Evolutionary conservation across 2,113 vertebrate species (phyloP).

Genomic region (Pituophis catenifer): DNA sequence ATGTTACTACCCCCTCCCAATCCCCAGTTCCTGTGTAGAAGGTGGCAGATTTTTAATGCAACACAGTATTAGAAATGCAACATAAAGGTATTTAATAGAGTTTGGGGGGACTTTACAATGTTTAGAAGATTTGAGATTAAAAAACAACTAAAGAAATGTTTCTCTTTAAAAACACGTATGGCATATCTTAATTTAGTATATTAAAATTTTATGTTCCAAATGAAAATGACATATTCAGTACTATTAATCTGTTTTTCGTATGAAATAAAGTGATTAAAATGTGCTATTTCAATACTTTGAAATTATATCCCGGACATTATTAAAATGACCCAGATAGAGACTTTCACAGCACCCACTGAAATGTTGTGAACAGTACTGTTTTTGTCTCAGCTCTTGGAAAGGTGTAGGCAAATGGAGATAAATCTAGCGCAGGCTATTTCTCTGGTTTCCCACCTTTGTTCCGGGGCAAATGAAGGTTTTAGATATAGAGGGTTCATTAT

Average conservation of each 20-base stretch:
- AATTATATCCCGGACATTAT: conserved; percentile 62
- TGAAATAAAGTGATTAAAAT: conserved; percentile 56
- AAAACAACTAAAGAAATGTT: neutral
- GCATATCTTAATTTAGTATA: neutral
- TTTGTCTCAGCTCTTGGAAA: conserved; percentile 70
- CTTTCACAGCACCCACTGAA: conserved; percentile 65
- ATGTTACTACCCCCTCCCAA: neutral
- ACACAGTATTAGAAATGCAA: conserved; percentile 27
- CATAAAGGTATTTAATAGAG: conserved; percentile 54
- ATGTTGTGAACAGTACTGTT: conserved; percentile 69
- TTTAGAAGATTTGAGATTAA: neutral
- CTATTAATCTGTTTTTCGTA: conserved; percentile 43
- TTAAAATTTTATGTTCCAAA: conserved; percentile 7
- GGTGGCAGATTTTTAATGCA: conserved; percentile 23
- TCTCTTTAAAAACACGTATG: conserved; percentile 26
- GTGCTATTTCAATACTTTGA: conserved; percentile 57
- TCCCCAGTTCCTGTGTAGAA: conserved; percentile 55
- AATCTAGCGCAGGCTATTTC: conserved; percentile 67
- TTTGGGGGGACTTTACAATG: conserved; percentile 31
- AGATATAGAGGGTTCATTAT: conserved; percentile 62
- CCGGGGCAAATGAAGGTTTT: conserved; percentile 68
- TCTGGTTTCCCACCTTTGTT: conserved; percentile 76
- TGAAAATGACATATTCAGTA: conserved; percentile 32
- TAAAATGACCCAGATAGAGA: conserved; percentile 69
- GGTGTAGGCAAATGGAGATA: conserved; percentile 73